These are phyloP conservation scores for Neodiprion fabricii DNA, from an alignment of 1,140 invertebrate genomes.

Conservation along the genomic window DNA sequence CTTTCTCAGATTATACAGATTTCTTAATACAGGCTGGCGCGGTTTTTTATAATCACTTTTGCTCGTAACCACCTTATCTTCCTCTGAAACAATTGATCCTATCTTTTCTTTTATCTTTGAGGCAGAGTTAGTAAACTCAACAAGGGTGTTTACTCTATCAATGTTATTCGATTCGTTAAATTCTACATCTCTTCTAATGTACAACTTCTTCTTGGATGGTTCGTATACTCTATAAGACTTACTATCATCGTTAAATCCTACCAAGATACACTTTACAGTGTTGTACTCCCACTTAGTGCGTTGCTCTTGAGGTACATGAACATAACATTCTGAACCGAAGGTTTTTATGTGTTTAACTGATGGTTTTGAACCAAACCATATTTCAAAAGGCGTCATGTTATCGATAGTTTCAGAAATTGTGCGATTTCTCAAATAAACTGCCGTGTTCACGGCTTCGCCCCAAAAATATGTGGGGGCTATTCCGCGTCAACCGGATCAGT, in stretches of 20 bases:
- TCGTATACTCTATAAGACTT: conserved; percentile 42
- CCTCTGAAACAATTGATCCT: too few relatives aligned
- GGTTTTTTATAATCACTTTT: too few relatives aligned
- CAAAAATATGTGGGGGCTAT: conserved; percentile 44
- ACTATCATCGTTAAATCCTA: conserved; percentile 33
- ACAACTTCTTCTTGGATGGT: conserved; percentile 31
- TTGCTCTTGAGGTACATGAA: conserved; percentile 30
- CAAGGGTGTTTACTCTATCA: too few relatives aligned
- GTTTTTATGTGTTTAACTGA: conserved; percentile 34
- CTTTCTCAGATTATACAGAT: too few relatives aligned
- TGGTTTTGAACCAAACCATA: conserved; percentile 43
- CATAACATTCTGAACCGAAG: conserved; percentile 40
- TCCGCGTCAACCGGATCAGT: too few relatives aligned
- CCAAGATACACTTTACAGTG: conserved; percentile 29
- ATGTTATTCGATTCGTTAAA: too few relatives aligned
- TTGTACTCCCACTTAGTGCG: conserved; percentile 33
- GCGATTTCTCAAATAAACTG: conserved; percentile 37
- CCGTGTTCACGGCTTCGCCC: conserved; percentile 55
- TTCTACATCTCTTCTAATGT: conserved; percentile 35
- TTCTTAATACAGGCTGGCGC: too few relatives aligned
- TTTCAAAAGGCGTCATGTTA: conserved; percentile 22
- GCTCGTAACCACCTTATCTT: too few relatives aligned
- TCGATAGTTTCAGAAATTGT: conserved; percentile 10
- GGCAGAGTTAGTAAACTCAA: too few relatives aligned
- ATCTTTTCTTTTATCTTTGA: too few relatives aligned